phyloP scores from a whole-genome alignment of 2,888 invertebrate species.

The Ischnura elegans region DNA sequence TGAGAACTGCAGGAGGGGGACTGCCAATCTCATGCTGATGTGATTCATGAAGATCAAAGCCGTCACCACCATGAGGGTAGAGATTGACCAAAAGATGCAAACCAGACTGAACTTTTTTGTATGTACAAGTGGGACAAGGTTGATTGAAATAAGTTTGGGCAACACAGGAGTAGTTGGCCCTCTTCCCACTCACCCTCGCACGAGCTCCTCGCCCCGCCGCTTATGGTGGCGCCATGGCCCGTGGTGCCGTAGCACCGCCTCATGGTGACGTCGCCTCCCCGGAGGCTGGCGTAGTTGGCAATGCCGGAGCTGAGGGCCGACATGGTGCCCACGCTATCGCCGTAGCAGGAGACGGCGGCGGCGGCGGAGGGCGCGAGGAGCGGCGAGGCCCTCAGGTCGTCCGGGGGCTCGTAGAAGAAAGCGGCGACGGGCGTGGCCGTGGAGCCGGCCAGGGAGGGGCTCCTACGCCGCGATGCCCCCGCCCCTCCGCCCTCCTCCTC shows the following conservation, averaged over 20 bases:
- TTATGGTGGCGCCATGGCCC: constrained; percentile 20
- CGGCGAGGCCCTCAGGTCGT: constrained; percentile 46
- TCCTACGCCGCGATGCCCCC: constrained; percentile 59
- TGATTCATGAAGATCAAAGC: no score
- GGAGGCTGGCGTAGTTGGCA: constrained; percentile 38
- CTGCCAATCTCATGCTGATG: no score
- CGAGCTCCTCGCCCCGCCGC: constrained; percentile 40
- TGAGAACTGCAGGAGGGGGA: no score
- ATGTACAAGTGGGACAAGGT: no score
- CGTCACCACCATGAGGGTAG: no score
- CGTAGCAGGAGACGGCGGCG: background rate
- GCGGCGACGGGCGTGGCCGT: constrained; percentile 52
- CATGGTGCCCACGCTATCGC: constrained; percentile 30
- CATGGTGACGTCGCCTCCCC: constrained; percentile 34
- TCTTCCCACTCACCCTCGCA: constrained; percentile 28
- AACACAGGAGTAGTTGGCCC: no score
- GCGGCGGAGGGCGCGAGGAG: constrained; percentile 62
- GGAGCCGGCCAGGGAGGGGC: constrained; percentile 36
- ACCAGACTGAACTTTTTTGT: no score
- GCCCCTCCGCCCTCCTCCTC: constrained; percentile 41
- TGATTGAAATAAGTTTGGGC: no score
- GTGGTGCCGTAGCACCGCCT: constrained; percentile 51
- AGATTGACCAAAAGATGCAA: no score
- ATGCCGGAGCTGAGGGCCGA: constrained; percentile 44
- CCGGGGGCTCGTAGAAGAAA: constrained; percentile 56